Evolutionary conservation across 2,113 vertebrate genomes (phyloP).

Genomic region (Telmatochromis sp.): DNA sequence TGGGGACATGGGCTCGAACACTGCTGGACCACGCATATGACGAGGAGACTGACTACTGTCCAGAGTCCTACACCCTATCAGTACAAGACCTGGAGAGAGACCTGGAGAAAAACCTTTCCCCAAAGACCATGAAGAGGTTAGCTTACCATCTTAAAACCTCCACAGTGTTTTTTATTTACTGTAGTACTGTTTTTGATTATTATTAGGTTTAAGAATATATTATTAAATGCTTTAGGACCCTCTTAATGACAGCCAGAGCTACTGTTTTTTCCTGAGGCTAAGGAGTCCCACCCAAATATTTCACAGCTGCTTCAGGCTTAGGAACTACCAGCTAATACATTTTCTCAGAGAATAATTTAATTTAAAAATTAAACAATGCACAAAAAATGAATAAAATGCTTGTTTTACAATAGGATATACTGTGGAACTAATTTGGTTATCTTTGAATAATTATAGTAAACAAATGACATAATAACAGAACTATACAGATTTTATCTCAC

Average conservation of each 20-base stretch:
- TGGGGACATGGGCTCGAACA: slow-evolving; percentile 97
- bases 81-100: slow-evolving; percentile 87
- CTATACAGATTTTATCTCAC: not conserved
- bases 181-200: not conserved
- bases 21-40: slow-evolving; percentile 98
- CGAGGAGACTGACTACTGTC: slow-evolving; percentile 88
- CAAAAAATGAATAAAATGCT: not conserved
- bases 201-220: not conserved
- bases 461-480: not conserved
- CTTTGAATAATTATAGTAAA: not conserved
- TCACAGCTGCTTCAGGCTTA: not conserved
- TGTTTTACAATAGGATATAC: not conserved
- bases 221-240: not conserved
- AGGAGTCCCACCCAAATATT: not conserved
- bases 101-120: slow-evolving; percentile 88
- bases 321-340: not conserved
- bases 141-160: not conserved
- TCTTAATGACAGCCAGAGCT: not conserved
- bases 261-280: not conserved
- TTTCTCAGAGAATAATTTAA: not conserved
- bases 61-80: slow-evolving; percentile 83
- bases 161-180: not conserved
- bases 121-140: slow-evolving; percentile 96
- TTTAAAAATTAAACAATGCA: not conserved
- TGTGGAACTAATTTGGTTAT: not conserved